A percentile compares a stretch with the other conserved stretches of the same genome.
Conservation (phyloP, 2,113 vertebrate species). For the Delphinus delphis region DNA sequence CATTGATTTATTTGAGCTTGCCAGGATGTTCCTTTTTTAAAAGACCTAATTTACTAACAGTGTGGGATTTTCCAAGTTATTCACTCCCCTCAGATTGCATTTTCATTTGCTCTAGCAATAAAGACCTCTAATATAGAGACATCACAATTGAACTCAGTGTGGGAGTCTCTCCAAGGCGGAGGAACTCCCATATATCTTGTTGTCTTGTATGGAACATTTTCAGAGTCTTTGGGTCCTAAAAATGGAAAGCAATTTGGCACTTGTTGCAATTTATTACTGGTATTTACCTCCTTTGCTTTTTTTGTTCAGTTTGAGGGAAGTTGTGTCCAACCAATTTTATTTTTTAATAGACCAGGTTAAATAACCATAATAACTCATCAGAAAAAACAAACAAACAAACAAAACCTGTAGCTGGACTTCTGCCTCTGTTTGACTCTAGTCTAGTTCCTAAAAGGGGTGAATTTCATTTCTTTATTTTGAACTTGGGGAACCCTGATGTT, state of each 20-base stretch:
- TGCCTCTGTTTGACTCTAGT: background rate
- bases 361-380: background rate
- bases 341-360: constrained; percentile 23
- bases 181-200: constrained; percentile 49
- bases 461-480: constrained; percentile 21
- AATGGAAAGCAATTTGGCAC: background rate
- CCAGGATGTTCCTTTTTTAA: constrained; percentile 58
- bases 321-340: background rate
- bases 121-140: constrained; percentile 59
- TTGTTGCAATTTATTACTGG: constrained; percentile 44
- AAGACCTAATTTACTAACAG: constrained; percentile 77
- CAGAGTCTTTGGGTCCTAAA: background rate
- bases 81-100: constrained; percentile 66
- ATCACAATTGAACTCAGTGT: constrained; percentile 51
- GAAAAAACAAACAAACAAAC: background rate
- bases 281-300: constrained; percentile 18
- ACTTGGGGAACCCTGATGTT: background rate
- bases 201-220: constrained; percentile 1
- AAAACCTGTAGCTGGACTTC: background rate
- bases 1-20: constrained; percentile 65
- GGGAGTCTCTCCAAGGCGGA: constrained; percentile 38
- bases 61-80: constrained; percentile 74
- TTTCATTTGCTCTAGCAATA: constrained; percentile 70
- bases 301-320: background rate
- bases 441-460: background rate